Evolutionary conservation across 2,797 vertebrate species (phyloP).

Genomic region (Parauchenoglanis ngamensis): DNA sequence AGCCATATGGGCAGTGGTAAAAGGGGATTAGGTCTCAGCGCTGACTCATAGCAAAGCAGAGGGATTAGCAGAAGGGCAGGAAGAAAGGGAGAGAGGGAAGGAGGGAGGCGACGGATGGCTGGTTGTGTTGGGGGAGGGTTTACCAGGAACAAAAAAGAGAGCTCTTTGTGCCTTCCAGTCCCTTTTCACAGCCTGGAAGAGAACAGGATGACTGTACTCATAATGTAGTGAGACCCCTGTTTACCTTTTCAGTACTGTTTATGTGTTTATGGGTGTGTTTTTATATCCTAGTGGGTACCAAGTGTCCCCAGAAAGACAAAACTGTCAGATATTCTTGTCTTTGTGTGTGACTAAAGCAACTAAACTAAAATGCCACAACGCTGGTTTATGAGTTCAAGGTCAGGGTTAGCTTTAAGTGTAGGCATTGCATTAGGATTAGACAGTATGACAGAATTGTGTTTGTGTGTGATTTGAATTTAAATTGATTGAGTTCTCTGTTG

Average conservation of each 20-base stretch:
- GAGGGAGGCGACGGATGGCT: slow-evolving; percentile 30
- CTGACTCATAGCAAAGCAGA: slow-evolving; percentile 44
- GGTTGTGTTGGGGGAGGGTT: slow-evolving; percentile 29
- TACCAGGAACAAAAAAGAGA: slow-evolving; percentile 55
- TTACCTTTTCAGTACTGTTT: slow-evolving; percentile 36
- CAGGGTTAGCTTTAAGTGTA: not conserved
- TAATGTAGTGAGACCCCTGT: slow-evolving; percentile 37
- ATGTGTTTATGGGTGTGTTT: not conserved
- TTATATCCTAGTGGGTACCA: not conserved
- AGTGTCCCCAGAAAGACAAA: not conserved
- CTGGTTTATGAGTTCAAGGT: not conserved
- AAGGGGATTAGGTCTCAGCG: slow-evolving; percentile 39
- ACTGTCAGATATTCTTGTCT: not conserved
- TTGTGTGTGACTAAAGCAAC: not conserved
- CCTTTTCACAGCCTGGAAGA: slow-evolving; percentile 37
- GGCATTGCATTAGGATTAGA: not conserved
- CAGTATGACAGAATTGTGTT: not conserved
- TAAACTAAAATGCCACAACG: not conserved
- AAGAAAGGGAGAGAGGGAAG: slow-evolving; percentile 34
- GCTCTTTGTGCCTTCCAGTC: slow-evolving; percentile 49
- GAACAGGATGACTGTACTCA: slow-evolving; percentile 44
- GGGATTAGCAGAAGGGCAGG: slow-evolving; percentile 47
- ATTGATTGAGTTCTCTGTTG: not conserved
- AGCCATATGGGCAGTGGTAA: slow-evolving; percentile 24
- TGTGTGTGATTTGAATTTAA: not conserved